phyloP scores from a whole-genome alignment of 2,797 vertebrate species.

The Cirrhinus molitorella region DNA sequence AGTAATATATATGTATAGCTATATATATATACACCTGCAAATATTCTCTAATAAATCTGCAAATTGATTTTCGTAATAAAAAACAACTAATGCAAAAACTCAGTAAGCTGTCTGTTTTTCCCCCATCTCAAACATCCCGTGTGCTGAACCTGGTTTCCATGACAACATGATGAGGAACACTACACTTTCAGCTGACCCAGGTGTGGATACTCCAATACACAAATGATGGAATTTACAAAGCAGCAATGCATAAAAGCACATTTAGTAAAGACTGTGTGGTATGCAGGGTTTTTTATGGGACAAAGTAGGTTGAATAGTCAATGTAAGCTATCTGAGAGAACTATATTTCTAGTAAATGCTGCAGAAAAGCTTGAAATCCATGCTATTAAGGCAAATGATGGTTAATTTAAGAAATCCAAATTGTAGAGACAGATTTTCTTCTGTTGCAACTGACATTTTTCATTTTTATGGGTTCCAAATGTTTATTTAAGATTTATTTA shows the following conservation, averaged over 20 bases:
- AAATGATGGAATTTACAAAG: slow-evolving; percentile 24
- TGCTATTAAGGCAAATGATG: background rate
- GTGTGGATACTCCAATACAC: slow-evolving; percentile 26
- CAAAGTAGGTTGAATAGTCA: background rate
- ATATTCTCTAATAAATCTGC: slow-evolving; percentile 75
- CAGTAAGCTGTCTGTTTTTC: background rate
- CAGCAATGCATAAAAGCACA: background rate
- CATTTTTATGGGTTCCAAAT: background rate
- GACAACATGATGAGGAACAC: slow-evolving; percentile 23
- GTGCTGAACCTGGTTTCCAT: slow-evolving; percentile 49
- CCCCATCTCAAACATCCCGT: background rate
- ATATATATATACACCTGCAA: slow-evolving; percentile 56
- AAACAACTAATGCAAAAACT: slow-evolving; percentile 59
- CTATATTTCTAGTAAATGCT: background rate
- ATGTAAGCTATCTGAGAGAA: background rate
- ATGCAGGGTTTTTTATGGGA: background rate
- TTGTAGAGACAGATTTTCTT: background rate
- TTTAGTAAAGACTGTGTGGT: background rate
- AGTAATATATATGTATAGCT: slow-evolving; percentile 31
- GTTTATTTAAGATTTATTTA: background rate
- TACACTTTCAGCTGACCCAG: slow-evolving; percentile 33
- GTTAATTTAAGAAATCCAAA: background rate
- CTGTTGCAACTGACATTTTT: background rate
- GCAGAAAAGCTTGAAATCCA: background rate
- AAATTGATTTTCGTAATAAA: slow-evolving; percentile 85